A percentile compares a stretch with the other conserved stretches of the same genome.
Conservation (phyloP, 2,888 invertebrate genomes). For the Orthosia gothica region DNA sequence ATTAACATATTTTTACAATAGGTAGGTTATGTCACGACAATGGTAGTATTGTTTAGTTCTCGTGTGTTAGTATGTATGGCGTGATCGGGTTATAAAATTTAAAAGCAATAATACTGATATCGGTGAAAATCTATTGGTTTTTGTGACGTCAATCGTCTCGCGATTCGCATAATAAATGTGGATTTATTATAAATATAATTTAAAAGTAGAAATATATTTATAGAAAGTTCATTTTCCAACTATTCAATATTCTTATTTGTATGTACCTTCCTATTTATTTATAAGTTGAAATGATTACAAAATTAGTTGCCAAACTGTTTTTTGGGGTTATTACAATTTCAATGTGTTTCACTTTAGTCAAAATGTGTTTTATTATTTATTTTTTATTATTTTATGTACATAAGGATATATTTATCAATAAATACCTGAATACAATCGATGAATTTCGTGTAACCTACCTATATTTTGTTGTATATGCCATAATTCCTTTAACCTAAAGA, state of each 20-base stretch:
- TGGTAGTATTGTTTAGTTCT: neutral
- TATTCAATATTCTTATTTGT: neutral
- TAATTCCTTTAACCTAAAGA: neutral
- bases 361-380: too few species aligned
- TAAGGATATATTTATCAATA: neutral
- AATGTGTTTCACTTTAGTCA: too few species aligned
- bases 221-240: neutral
- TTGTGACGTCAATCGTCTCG: conserved; percentile 1
- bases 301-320: too few species aligned
- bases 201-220: neutral
- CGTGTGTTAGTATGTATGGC: conserved; percentile 3
- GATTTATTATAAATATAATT: neutral
- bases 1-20: neutral
- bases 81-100: neutral
- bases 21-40: neutral
- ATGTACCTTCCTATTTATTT: neutral
- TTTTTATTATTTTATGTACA: too few species aligned
- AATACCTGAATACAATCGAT: too few species aligned
- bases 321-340: too few species aligned
- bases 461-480: neutral
- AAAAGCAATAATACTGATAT: conserved; percentile 8
- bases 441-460: neutral
- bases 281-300: too few species aligned
- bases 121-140: conserved; percentile 21
- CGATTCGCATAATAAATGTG: conserved; percentile 6